A percentile compares a stretch with the other conserved stretches of the same genome.
phyloP scores from a whole-genome alignment of 2,113 vertebrate genomes.

The Forbesichthys papilliferus region DNA sequence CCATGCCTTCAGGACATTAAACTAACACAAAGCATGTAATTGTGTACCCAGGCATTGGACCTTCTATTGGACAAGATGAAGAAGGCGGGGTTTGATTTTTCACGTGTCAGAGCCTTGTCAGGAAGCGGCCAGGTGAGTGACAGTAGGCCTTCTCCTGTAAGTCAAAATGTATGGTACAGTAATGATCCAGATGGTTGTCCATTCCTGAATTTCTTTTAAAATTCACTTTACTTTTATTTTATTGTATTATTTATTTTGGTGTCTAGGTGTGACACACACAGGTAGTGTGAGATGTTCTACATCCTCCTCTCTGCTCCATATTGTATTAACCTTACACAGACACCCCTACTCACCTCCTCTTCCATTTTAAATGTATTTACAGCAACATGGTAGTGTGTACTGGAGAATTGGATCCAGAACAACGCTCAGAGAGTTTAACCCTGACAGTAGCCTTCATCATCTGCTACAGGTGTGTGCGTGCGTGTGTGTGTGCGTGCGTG shows the following conservation, averaged over 20 bases:
- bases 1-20: neutral
- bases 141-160: neutral
- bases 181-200: too few relatives aligned
- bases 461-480: constrained; percentile 80
- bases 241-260: too few relatives aligned
- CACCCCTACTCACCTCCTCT: neutral
- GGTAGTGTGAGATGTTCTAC: neutral
- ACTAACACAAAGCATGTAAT: neutral
- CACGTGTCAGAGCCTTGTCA: constrained; percentile 84
- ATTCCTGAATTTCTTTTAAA: neutral
- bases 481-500: constrained; percentile 59
- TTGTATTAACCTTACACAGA: neutral
- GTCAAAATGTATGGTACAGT: too few relatives aligned
- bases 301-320: neutral
- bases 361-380: constrained; percentile 13
- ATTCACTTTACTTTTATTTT: too few relatives aligned
- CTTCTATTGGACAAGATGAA: constrained; percentile 88
- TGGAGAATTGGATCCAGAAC: constrained; percentile 83
- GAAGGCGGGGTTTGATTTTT: constrained; percentile 83
- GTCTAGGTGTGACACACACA: too few relatives aligned
- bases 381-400: constrained; percentile 97
- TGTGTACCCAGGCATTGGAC: constrained; percentile 85
- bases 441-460: constrained; percentile 69
- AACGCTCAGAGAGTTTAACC: constrained; percentile 72
- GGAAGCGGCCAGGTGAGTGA: constrained; percentile 89